Evolutionary conservation across 2,797 vertebrate genomes (phyloP).

Genomic region (Tachyglossus aculeatus): DNA sequence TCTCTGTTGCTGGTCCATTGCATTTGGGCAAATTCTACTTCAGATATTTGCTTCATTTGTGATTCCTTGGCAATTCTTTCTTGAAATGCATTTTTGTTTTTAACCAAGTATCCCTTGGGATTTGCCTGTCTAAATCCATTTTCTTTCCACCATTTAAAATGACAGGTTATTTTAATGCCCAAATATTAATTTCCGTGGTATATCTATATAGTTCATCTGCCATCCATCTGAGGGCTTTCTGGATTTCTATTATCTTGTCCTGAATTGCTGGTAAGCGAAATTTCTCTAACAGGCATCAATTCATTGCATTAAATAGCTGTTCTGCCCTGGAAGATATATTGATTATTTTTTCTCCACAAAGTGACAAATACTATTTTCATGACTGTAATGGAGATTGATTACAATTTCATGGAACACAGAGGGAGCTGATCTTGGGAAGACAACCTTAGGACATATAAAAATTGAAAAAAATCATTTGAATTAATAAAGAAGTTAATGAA

Average conservation of each 20-base stretch:
- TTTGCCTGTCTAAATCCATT: conserved; percentile 68
- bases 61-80: conserved; percentile 14
- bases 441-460: conserved; percentile 62
- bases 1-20: no score
- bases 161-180: conserved; percentile 67
- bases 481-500: conserved; percentile 74
- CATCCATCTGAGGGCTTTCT: conserved; percentile 71
- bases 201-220: conserved; percentile 69
- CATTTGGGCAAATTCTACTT: no score
- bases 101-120: conserved; percentile 48
- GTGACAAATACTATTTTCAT: conserved; percentile 81
- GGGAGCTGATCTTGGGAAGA: conserved; percentile 61
- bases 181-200: conserved; percentile 73
- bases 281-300: conserved; percentile 76
- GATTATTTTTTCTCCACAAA: conserved; percentile 77
- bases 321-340: conserved; percentile 76
- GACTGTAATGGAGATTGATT: conserved; percentile 83
- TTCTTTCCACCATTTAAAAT: conserved; percentile 63
- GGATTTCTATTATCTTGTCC: conserved; percentile 75
- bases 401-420: conserved; percentile 68
- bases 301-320: conserved; percentile 74
- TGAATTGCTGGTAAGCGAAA: conserved; percentile 73
- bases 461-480: conserved; percentile 65
- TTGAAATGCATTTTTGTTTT: conserved; percentile 41
- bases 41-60: no score